Conservation (phyloP, 2,797 vertebrate genomes). For the Gila robusta region DNA sequence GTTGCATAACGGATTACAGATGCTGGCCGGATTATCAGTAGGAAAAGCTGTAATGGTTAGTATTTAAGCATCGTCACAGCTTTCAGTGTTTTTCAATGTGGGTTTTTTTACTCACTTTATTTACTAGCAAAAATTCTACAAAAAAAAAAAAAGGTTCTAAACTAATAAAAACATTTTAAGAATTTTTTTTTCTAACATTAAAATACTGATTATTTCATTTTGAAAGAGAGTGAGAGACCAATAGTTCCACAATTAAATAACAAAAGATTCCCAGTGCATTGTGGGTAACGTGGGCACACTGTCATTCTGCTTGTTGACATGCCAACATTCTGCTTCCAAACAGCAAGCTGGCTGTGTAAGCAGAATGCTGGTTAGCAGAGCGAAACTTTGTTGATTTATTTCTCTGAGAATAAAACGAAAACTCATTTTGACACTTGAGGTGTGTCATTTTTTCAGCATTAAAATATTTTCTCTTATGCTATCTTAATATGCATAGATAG, state of each 20-base stretch:
- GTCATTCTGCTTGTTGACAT: constrained; percentile 24
- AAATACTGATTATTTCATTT: not conserved
- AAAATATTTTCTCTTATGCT: not conserved
- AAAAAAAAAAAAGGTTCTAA: too few relatives aligned
- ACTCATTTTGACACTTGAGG: not conserved
- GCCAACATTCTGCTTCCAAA: constrained; percentile 51
- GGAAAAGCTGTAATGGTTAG: constrained; percentile 74
- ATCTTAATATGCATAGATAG: not conserved
- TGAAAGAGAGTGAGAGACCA: constrained; percentile 13
- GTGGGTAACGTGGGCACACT: constrained; percentile 40
- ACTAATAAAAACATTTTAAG: not conserved
- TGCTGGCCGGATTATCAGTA: constrained; percentile 72
- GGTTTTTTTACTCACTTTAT: not conserved
- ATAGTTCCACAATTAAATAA: constrained; percentile 10
- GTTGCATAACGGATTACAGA: constrained; percentile 79
- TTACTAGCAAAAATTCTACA: too few relatives aligned
- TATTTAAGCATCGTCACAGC: constrained; percentile 63
- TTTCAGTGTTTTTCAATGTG: not conserved
- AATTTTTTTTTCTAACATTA: not conserved
- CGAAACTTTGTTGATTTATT: constrained; percentile 20
- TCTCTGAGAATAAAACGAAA: not conserved
- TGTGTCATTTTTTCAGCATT: not conserved
- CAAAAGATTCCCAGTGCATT: constrained; percentile 26
- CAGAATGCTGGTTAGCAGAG: constrained; percentile 20
- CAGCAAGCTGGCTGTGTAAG: constrained; percentile 33